phyloP scores from a whole-genome alignment of 2,113 vertebrate genomes.

The Hyperopisus bebe region DNA sequence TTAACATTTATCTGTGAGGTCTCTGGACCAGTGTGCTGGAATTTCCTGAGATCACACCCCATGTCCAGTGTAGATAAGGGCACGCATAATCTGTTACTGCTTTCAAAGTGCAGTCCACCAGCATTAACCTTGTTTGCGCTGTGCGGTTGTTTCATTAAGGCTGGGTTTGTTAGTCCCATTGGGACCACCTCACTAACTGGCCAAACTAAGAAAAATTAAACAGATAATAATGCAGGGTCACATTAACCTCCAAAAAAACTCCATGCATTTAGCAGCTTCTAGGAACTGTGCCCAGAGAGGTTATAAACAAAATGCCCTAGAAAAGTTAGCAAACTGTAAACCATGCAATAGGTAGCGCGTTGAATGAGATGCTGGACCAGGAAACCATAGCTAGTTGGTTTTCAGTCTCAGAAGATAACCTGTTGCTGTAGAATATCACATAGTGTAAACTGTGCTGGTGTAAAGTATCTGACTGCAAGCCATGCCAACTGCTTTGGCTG shows the following conservation, averaged over 20 bases:
- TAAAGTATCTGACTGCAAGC: neutral
- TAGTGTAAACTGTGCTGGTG: neutral
- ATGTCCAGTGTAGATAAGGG: neutral
- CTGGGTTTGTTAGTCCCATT: neutral
- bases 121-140: neutral
- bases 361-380: neutral
- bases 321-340: neutral
- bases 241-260: constrained; percentile 3
- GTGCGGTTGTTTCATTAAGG: neutral
- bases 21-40: neutral
- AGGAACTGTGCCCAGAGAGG: neutral
- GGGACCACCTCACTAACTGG: neutral
- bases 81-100: neutral
- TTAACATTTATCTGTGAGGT: neutral
- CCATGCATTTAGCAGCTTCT: neutral
- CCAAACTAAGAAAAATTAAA: neutral
- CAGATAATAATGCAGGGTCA: neutral
- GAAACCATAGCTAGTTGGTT: neutral
- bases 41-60: neutral
- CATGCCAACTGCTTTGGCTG: neutral
- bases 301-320: neutral
- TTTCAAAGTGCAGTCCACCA: neutral
- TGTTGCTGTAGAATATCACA: neutral
- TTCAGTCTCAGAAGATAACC: neutral
- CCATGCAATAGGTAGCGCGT: neutral